These are phyloP conservation scores for Catocala sponsa DNA, from an alignment of 2,888 invertebrate species.

Conservation along the genomic window DNA sequence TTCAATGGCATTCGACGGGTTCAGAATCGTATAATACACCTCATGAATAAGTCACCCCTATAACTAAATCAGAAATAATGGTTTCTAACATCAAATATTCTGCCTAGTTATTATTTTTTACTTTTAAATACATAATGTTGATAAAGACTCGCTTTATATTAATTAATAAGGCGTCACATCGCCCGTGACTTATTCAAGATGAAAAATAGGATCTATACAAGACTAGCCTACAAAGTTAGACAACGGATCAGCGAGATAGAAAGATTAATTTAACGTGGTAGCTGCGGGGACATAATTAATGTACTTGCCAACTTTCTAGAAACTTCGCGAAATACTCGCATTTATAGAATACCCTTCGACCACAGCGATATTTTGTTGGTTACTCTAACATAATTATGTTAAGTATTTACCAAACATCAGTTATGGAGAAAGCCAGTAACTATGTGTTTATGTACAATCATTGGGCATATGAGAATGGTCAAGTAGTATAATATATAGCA, in stretches of 20 bases:
- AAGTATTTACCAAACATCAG: conserved; percentile 8
- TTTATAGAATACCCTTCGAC: conserved; percentile 11
- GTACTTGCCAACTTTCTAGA: conserved; percentile 54
- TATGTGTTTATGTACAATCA: background rate
- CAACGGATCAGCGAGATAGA: conserved; percentile 52
- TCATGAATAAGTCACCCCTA: too few relatives aligned
- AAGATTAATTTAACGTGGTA: conserved; percentile 64
- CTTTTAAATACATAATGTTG: background rate
- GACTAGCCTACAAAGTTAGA: conserved; percentile 35
- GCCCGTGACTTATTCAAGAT: conserved; percentile 6
- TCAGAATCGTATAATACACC: too few relatives aligned
- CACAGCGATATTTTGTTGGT: conserved; percentile 17
- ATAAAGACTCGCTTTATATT: background rate
- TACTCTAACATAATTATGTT: conserved; percentile 5
- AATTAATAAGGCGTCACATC: conserved; percentile 5
- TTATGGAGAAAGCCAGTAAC: background rate
- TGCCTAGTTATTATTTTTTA: too few relatives aligned
- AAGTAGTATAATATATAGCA: too few relatives aligned
- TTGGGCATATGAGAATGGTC: too few relatives aligned
- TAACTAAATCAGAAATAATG: too few relatives aligned
- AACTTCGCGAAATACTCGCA: conserved; percentile 20
- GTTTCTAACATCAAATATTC: too few relatives aligned
- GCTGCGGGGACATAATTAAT: conserved; percentile 63
- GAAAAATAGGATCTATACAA: conserved; percentile 13
- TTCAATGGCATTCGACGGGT: too few relatives aligned